Evolutionary conservation across 2,797 vertebrate genomes (phyloP).

Genomic region (Eutrigla gurnardus): DNA sequence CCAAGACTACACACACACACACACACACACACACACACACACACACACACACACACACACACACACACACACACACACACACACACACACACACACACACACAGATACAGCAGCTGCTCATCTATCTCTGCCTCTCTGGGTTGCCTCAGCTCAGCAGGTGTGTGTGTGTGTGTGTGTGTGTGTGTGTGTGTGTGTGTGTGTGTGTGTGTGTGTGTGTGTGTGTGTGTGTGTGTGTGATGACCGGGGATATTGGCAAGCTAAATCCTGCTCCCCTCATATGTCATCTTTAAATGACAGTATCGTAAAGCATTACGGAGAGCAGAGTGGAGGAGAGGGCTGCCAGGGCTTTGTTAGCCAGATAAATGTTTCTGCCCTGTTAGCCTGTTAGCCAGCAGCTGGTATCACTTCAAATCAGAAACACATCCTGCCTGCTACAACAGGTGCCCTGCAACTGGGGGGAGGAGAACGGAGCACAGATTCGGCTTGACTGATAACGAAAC

Average conservation of each 20-base stretch:
- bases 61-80: constrained; percentile 31
- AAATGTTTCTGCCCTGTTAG: constrained; percentile 73
- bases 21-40: constrained; percentile 19
- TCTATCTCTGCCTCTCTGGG: constrained; percentile 51
- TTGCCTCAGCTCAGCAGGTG: constrained; percentile 59
- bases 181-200: constrained; percentile 27
- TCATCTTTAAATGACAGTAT: constrained; percentile 84
- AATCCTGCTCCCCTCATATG: constrained; percentile 64
- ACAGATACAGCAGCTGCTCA: constrained; percentile 34
- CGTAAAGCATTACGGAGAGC: constrained; percentile 74
- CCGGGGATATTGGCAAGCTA: constrained; percentile 61
- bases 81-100: constrained; percentile 26
- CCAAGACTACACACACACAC: constrained; percentile 23
- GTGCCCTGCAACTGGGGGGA: constrained; percentile 32
- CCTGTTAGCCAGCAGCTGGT: constrained; percentile 65
- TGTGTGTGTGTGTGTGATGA: constrained; percentile 27
- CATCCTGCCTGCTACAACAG: constrained; percentile 66
- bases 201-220: constrained; percentile 29
- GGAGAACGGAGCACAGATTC: not conserved
- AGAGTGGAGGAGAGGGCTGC: constrained; percentile 67
- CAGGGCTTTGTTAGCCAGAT: constrained; percentile 82
- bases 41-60: constrained; percentile 14
- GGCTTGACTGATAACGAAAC: not conserved
- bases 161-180: constrained; percentile 31
- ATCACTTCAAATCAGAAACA: constrained; percentile 69